Conservation (phyloP, 2,113 vertebrate species). For the Engystomops pustulosus region DNA sequence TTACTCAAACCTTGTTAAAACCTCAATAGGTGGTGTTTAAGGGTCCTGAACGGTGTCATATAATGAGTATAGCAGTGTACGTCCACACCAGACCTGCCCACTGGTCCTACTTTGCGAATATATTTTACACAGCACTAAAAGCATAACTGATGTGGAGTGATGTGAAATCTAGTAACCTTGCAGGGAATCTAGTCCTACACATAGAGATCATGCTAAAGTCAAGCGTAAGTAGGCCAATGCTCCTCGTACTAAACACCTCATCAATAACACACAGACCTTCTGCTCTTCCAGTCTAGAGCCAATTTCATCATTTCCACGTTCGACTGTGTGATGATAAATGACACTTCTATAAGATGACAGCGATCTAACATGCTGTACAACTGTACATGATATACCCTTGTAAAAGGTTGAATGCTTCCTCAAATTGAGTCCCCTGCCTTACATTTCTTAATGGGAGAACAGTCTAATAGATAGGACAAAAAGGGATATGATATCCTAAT, state of each 20-base stretch:
- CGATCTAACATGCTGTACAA: conserved; percentile 10
- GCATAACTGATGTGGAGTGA: not conserved
- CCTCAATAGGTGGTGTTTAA: too few species aligned
- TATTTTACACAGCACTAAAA: not conserved
- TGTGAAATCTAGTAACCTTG: not conserved
- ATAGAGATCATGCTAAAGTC: conserved; percentile 24
- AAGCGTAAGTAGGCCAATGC: conserved; percentile 38
- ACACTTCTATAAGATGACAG: not conserved
- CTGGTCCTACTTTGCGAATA: not conserved
- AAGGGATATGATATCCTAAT: not conserved
- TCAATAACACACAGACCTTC: conserved; percentile 52
- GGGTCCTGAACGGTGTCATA: too few species aligned
- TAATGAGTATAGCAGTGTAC: too few species aligned
- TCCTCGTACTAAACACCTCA: conserved; percentile 42
- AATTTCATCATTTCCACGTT: conserved; percentile 51
- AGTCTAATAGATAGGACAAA: not conserved
- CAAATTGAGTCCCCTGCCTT: not conserved
- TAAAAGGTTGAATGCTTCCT: conserved; percentile 23
- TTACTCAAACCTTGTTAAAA: too few species aligned
- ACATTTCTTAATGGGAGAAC: not conserved
- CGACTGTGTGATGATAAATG: conserved; percentile 40
- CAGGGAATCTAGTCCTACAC: conserved; percentile 25
- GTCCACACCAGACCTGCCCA: too few species aligned
- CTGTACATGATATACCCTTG: conserved; percentile 34
- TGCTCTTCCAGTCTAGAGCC: conserved; percentile 39